phyloP scores from a whole-genome alignment of 2,113 vertebrate species.

The Clarias batrachus region DNA sequence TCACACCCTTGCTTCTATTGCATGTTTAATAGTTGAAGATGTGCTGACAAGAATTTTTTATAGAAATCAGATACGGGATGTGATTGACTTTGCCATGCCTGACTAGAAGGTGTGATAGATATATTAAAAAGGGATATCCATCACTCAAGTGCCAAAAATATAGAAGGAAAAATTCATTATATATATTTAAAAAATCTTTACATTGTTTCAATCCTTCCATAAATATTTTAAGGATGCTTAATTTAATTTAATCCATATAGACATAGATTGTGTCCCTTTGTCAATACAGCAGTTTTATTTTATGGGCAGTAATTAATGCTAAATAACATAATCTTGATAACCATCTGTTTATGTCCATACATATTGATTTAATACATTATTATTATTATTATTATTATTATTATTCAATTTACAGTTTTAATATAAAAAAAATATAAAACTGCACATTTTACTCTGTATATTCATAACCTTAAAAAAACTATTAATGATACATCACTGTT shows the following conservation, averaged over 20 bases:
- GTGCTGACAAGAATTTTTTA: conserved; percentile 1
- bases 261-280: neutral
- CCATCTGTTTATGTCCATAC: neutral
- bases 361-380: neutral
- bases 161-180: neutral
- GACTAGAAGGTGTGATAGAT: conserved; percentile 10
- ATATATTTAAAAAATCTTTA: neutral
- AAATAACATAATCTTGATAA: neutral
- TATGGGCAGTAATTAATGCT: neutral
- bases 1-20: neutral
- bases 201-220: neutral
- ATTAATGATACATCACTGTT: neutral
- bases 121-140: neutral
- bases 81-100: neutral
- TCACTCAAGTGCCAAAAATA: neutral
- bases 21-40: conserved; percentile 6
- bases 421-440: neutral
- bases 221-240: neutral
- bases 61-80: conserved; percentile 30
- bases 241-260: neutral
- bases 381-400: neutral
- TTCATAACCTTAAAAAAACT: neutral
- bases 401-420: neutral
- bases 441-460: neutral
- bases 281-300: neutral